Base-by-base conservation (phyloP, 2,797 vertebrate genomes). In the Cyclura pinguis region DNA sequence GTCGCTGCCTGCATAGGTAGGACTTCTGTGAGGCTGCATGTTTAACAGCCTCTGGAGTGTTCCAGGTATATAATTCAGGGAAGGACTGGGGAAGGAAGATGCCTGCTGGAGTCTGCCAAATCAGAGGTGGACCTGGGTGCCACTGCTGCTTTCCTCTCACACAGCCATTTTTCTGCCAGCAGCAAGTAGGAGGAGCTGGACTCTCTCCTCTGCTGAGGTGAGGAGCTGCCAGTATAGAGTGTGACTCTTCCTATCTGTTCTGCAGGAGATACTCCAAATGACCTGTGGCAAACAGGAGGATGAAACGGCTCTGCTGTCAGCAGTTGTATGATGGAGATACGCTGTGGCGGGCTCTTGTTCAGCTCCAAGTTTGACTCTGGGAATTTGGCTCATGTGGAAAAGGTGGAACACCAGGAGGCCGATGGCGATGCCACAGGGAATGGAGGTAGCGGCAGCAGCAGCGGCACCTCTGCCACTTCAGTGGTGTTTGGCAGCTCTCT, bases 281-380 rank as follows among this genome's bases (percentile, higher is more conserved):
- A 59, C 50, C 35, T 47, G 35, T n/a, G 55, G 59, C 74, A 12
- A 14, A 69, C 69, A 92, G 91, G 94, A 96, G 93, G 95, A 97
- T 96, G 96, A 91, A 62, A 57, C 89, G 88, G 72, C 74, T 69
- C 84, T 22, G 47, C 78, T 50, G 62, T 86, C 89, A 57, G 69
- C 80, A 85, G 88, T 90, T 92, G 80, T 91, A 94, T 88, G 94
- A 99, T 99, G 99, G 99, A 99, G 97, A 95, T 98, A 93, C 98
- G 98, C 89, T 98, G 99, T 90, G 99, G 98, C 50, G 98, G 97
- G 89, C 95, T 99, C 87, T 97, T 99, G 94, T 99, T 99, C 97
- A 99, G 98, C 96, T 99, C 99, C 92, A 98, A 97, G 95, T 99
- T 99, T 95, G 99, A 99, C 95, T 99, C 99, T 1, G 99, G 99